phyloP scores from a whole-genome alignment of 2,888 invertebrate species.

The Drosophila atripex region DNA sequence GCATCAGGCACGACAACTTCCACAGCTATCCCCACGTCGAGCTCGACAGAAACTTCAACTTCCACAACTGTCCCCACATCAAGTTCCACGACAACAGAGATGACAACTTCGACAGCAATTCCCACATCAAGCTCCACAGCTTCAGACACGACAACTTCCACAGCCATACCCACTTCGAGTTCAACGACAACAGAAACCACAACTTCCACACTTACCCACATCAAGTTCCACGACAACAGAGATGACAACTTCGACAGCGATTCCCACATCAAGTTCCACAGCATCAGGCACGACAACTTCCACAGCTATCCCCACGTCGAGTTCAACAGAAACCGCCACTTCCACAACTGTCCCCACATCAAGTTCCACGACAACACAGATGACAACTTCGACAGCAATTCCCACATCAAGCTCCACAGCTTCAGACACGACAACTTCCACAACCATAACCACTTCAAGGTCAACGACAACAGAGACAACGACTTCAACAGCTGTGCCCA shows the following conservation, averaged over 20 bases:
- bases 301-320: neutral
- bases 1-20: neutral
- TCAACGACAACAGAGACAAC: constrained; percentile 4
- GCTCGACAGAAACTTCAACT: neutral
- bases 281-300: neutral
- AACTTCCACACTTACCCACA: neutral
- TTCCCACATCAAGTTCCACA: neutral
- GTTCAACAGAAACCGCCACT: neutral
- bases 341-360: constrained; percentile 1
- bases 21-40: neutral
- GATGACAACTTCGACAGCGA: neutral
- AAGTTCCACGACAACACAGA: too few species aligned
- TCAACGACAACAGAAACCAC: constrained; percentile 3
- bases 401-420: neutral
- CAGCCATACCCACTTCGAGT: constrained; percentile 2
- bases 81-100: neutral
- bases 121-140: neutral
- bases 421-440: neutral
- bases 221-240: neutral
- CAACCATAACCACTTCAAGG: neutral
- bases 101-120: neutral
- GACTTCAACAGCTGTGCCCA: neutral
- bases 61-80: neutral
- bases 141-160: constrained; percentile 8
- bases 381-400: constrained; percentile 12